Percentiles rank a stretch among this genome's conserved stretches.
phyloP scores from a whole-genome alignment of 2,888 invertebrate genomes.

The Buathra laborator region DNA sequence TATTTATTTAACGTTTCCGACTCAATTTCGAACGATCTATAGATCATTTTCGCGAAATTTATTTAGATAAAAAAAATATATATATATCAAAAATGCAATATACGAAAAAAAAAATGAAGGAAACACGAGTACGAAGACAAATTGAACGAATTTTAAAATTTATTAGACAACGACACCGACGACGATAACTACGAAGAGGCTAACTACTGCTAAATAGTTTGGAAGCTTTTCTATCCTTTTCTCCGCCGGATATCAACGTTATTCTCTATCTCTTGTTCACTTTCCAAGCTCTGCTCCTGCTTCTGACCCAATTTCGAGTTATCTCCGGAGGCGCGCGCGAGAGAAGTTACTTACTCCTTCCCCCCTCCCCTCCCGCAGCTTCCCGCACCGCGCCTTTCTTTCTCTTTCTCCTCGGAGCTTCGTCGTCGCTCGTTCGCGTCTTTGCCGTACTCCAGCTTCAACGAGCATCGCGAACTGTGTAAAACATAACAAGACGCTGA shows the following conservation, averaged over 20 bases:
- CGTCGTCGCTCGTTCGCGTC: conserved; percentile 32
- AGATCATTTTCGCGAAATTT: not conserved
- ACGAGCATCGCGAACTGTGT: conserved; percentile 52
- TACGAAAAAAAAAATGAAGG: conserved; percentile 23
- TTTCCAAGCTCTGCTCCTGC: conserved; percentile 66
- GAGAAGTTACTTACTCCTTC: conserved; percentile 55
- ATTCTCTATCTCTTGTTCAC: conserved; percentile 49
- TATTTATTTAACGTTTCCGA: not conserved
- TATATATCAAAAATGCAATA: not conserved
- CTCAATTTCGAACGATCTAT: not conserved
- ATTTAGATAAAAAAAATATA: not conserved
- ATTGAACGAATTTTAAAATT: conserved; percentile 33
- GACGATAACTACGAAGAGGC: conserved; percentile 43
- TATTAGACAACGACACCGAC: conserved; percentile 37
- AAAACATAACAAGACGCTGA: conserved; percentile 57
- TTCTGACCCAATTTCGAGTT: conserved; percentile 71
- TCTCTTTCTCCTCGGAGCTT: conserved; percentile 48
- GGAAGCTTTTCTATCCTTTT: conserved; percentile 49
- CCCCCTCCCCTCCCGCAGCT: conserved; percentile 5
- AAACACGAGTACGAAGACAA: not conserved
- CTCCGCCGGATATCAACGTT: conserved; percentile 69
- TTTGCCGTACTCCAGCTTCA: conserved; percentile 36
- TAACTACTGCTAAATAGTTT: conserved; percentile 63
- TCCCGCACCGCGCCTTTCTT: conserved; percentile 42
- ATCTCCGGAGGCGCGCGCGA: conserved; percentile 67